Base-by-base conservation (phyloP, 1,140 invertebrate species). In the Cryptotermes secundus region DNA sequence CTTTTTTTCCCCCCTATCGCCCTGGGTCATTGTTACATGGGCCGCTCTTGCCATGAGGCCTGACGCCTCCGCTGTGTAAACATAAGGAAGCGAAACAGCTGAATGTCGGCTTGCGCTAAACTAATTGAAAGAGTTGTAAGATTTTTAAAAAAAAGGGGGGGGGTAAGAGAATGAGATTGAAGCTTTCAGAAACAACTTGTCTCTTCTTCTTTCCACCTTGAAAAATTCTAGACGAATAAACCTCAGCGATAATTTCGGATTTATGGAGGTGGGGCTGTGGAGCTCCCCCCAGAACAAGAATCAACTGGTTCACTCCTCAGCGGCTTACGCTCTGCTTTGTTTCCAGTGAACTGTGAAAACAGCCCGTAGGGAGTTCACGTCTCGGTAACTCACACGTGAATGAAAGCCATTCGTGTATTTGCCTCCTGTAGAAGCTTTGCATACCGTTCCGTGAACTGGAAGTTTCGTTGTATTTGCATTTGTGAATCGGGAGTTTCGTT, bases 161-260 rank as follows among this genome's bases (percentile, higher is more conserved):
- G 26, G 59, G 31, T 72, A 72, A 7, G 59, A 72, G 59, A 31
- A 59, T 4, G 19, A 72, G 59, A 72, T 31, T 72, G 59, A 72
- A 72, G 59, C 59, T 72, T 72, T 72, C 26, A 72, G 24, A 72
- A 72, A 72, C 26, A 72, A 72, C 26, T 72, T 72, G 59, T 72
- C 26, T 3, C 0, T 72, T 31, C 26, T n/a, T 72, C 59, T 72
- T 72, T 72, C n/a, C 59, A 72, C 26, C 59, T 72, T 72, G 2
- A 72, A 72, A 31, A 72, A 72, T 31, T 2, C 59, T 3, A 72
- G 26, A 49, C 0, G 59, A 72, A 72, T 72, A n/a, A 72, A 72
- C 31, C 31, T 72, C 59, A 31, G n/a, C 4, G 19, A 12, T n/a
- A n/a, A n/a, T n/a, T n/a, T n/a, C n/a, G n/a, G n/a, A n/a, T n/a